A percentile compares a stretch with the other conserved stretches of the same genome.
Evolutionary conservation across 2,797 vertebrate species (phyloP).

Genomic region (Oryzias sinensis): DNA sequence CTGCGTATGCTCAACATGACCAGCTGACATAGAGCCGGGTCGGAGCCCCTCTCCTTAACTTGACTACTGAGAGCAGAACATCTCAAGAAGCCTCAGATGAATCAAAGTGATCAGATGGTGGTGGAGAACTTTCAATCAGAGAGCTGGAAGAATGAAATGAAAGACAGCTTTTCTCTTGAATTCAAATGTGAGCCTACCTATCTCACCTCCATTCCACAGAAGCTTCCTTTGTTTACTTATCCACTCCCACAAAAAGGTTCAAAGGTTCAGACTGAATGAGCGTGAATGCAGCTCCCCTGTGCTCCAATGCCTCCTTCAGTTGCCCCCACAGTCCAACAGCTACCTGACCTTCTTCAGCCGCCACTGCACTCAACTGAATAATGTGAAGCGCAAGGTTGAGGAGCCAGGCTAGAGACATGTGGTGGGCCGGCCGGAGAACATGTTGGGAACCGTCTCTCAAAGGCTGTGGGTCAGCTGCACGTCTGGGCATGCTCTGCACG

Average conservation of each 20-base stretch:
- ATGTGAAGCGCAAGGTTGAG: slow-evolving; percentile 2
- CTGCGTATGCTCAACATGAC: neutral
- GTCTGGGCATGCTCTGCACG: slow-evolving; percentile 39
- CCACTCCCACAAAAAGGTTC: neutral
- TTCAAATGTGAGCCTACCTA: neutral
- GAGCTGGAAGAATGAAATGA: too few species aligned
- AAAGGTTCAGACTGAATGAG: slow-evolving; percentile 5
- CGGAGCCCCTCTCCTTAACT: too few species aligned
- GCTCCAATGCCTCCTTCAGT: slow-evolving; percentile 8
- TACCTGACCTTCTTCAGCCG: slow-evolving; percentile 4
- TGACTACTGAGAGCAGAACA: too few species aligned
- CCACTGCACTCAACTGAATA: slow-evolving; percentile 5
- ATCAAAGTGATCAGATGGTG: too few species aligned
- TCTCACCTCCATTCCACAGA: slow-evolving; percentile 7
- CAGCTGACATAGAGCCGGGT: neutral
- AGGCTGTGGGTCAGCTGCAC: slow-evolving; percentile 47
- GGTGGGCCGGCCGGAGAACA: slow-evolving; percentile 37
- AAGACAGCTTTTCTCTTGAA: too few species aligned
- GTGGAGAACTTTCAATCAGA: too few species aligned
- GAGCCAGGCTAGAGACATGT: neutral
- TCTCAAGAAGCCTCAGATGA: too few species aligned
- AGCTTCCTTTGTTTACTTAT: slow-evolving; percentile 36
- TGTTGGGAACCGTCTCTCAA: slow-evolving; percentile 58
- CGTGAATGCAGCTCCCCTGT: neutral
- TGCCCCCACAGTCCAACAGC: slow-evolving; percentile 6